These are phyloP conservation scores for Micrastur ruficollis DNA, from an alignment of 2,797 vertebrate species.

Conservation along the genomic window DNA sequence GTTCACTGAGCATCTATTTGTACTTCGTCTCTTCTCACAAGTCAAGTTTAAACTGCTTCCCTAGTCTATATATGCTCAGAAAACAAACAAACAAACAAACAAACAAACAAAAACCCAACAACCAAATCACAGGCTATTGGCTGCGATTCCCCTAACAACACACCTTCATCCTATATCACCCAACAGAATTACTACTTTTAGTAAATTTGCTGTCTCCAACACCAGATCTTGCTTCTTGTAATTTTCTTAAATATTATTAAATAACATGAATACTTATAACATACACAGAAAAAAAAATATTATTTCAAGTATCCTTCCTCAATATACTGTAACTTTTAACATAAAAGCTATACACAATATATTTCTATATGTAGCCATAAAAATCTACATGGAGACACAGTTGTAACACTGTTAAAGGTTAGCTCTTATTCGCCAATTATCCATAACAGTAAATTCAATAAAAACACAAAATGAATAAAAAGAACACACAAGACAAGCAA, in stretches of 20 bases:
- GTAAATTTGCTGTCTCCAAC: neutral
- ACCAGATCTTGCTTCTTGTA: neutral
- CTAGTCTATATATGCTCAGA: neutral
- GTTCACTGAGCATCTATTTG: neutral
- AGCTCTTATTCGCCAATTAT: neutral
- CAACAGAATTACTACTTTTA: neutral
- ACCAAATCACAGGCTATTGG: neutral
- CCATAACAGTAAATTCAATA: neutral
- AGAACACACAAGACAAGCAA: neutral
- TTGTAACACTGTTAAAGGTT: neutral
- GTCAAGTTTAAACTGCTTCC: neutral
- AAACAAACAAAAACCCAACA: rapidly evolving
- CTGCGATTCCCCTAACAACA: neutral
- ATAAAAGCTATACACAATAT: neutral
- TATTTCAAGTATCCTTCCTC: neutral
- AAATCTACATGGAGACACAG: neutral
- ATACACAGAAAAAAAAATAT: neutral
- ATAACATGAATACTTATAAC: neutral
- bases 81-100: neutral
- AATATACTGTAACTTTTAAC: neutral
- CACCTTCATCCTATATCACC: neutral
- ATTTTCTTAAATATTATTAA: neutral
- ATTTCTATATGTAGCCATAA: neutral
- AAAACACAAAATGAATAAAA: neutral
- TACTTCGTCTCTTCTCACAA: neutral